Base-by-base conservation (phyloP, 2,113 vertebrate genomes). In the Corynorhinus townsendii region DNA sequence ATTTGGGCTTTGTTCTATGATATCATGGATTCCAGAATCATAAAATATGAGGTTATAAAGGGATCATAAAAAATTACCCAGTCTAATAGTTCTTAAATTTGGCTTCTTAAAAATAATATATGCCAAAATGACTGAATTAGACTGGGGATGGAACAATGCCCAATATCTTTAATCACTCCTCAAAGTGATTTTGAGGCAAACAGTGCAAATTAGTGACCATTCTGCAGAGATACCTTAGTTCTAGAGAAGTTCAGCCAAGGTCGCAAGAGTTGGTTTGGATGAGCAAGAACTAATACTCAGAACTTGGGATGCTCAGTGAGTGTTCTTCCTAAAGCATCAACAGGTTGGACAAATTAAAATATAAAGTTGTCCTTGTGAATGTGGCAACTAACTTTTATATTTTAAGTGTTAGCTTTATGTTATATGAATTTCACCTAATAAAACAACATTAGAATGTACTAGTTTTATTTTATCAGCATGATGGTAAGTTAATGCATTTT, bases 351-450 rank as follows among this genome's bases (percentile, higher is more conserved):
- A 69, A 80, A 3, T 90, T 94, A 76, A 93, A 72, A 93, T 35
- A 81, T 11, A 83, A 83, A 80, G 43, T 73, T 84, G 28, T 73
- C 2, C 28, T 73, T 75, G 35, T 52, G 40, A 68, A 69, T 59
- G n/a, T 62, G 69, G 3, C 22, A 30, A 75, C 17, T 68, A n/a
- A 68, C 59, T 45, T 73, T 92, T 56, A 56, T 5, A 80, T 52
- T 81, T 92, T 59, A 81, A 90, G 47, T 77, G 54, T 64, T 85
- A 93, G 45, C 91, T 93, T 93, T 90, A 14, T 38, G 52, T 80
- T 80, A 81, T 43, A 12, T 85, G 35, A 84, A 66, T 84, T 85
- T 90, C 15, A 40, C 10, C 54, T 71, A 81, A 91, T 90, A 71
- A 87, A 84, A 83, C 56, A 93, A 56, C 82, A 88, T 87, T 35